Conservation (phyloP, 2,797 vertebrate genomes). For the Heterohyrax brucei region DNA sequence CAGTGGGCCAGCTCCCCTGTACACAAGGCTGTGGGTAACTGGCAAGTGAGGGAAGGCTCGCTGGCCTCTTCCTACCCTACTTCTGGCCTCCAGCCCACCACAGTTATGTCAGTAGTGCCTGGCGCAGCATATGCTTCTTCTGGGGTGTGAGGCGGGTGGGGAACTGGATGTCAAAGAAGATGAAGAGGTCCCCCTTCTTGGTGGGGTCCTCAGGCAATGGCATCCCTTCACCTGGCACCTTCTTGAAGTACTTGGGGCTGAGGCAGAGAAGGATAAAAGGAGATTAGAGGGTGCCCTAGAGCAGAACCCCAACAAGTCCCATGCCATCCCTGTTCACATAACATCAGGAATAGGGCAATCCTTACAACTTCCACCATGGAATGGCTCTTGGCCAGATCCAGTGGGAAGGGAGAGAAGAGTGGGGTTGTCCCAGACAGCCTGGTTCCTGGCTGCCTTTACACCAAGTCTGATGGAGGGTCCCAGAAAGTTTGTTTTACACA, state of each 20-base stretch:
- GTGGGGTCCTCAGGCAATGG: slow-evolving; percentile 91
- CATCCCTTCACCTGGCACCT: slow-evolving; percentile 96
- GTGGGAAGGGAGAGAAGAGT: neutral
- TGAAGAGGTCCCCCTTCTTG: slow-evolving; percentile 94
- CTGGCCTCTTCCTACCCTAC: neutral
- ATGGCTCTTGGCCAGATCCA: neutral
- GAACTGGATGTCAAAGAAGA: slow-evolving; percentile 94
- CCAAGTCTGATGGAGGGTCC: neutral
- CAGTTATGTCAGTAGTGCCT: slow-evolving; percentile 89
- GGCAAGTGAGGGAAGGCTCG: neutral
- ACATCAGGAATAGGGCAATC: neutral
- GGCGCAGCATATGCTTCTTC: slow-evolving; percentile 92
- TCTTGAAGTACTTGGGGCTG: slow-evolving; percentile 95
- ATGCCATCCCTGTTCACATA: neutral
- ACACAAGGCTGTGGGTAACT: neutral
- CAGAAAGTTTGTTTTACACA: neutral
- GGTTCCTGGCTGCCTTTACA: neutral
- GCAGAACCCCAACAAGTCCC: neutral
- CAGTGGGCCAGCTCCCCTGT: neutral
- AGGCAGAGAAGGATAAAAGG: neutral
- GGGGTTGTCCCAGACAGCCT: neutral
- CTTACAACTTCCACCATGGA: neutral
- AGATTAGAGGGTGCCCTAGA: neutral
- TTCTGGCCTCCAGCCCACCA: neutral
- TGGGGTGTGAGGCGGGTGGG: slow-evolving; percentile 93